phyloP scores from a whole-genome alignment of 2,113 vertebrate species.

The Gallinago jamesoni region DNA sequence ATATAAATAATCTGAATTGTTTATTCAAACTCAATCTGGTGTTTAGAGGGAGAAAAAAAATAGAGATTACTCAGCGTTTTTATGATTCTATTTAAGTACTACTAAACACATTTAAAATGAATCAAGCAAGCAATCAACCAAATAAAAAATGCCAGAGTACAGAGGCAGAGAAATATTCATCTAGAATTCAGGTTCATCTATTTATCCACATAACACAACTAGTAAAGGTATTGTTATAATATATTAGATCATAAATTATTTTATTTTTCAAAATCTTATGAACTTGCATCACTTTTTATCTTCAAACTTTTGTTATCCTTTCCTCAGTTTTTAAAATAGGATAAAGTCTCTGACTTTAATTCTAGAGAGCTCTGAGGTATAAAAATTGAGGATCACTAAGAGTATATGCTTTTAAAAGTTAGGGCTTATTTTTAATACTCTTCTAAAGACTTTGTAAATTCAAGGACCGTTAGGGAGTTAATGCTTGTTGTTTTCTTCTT shows the following conservation, averaged over 20 bases:
- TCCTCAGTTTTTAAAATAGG: neutral
- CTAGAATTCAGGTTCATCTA: neutral
- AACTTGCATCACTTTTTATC: neutral
- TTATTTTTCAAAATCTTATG: neutral
- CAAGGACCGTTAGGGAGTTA: neutral
- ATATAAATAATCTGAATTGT: neutral
- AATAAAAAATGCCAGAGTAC: neutral
- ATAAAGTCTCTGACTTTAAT: neutral
- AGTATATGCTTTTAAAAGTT: neutral
- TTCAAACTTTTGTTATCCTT: neutral
- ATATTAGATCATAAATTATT: neutral
- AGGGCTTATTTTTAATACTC: neutral
- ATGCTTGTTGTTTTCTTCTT: neutral
- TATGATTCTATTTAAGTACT: neutral
- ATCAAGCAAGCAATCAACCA: neutral
- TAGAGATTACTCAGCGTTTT: neutral
- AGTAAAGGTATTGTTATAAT: neutral
- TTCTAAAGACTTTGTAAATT: neutral
- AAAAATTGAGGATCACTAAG: neutral
- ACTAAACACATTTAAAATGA: neutral
- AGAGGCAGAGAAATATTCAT: neutral
- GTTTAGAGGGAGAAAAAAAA: neutral
- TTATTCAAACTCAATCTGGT: neutral
- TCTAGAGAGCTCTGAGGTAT: neutral
- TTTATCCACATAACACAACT: neutral